Conservation (phyloP, 2,797 vertebrate species). For the Hypotaenidia okinawae region DNA sequence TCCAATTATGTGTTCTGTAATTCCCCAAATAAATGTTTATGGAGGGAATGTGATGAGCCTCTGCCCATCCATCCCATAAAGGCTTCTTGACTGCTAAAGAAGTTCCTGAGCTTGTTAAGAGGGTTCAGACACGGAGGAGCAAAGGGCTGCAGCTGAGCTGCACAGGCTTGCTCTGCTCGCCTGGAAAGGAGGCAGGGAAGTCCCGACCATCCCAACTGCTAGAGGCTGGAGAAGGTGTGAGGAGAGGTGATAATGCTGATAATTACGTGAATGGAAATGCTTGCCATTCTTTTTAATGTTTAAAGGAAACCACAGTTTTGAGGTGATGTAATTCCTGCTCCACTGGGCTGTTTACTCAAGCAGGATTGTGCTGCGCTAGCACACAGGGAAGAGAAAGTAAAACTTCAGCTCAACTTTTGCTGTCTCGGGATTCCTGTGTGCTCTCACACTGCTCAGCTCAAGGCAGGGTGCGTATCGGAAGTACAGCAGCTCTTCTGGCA, state of each 20-base stretch:
- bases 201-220: neutral
- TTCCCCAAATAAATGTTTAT: conserved; percentile 21
- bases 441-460: neutral
- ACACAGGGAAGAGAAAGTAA: conserved; percentile 13
- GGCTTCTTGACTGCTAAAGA: neutral
- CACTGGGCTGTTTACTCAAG: conserved; percentile 20
- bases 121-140: neutral
- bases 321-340: conserved; percentile 6
- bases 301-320: neutral
- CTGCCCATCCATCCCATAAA: neutral
- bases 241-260: neutral
- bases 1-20: neutral
- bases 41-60: neutral
- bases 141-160: neutral
- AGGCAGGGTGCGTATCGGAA: neutral
- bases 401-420: neutral
- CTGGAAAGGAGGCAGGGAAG: neutral
- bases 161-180: neutral
- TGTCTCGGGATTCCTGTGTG: neutral
- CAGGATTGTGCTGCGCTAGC: neutral
- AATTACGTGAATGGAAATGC: neutral
- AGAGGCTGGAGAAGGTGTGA: neutral
- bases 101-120: neutral
- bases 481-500: neutral
- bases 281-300: neutral